Evolutionary conservation across 2,797 vertebrate genomes (phyloP), one percentile per base, ranked within the genome.

Genomic region (Scolopax rusticola): DNA sequence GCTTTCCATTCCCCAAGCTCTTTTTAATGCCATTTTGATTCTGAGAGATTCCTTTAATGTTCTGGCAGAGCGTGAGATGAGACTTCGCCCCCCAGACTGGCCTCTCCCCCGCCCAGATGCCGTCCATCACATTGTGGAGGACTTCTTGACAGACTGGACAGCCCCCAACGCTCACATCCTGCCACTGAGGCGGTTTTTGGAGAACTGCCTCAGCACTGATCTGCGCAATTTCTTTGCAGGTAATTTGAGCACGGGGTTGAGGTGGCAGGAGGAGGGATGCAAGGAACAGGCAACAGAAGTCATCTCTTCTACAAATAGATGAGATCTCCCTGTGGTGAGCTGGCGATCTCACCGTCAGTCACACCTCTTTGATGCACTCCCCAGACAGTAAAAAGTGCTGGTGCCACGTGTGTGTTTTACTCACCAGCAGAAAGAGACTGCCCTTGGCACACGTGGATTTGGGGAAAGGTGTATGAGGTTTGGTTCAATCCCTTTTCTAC

Each of bases 91-190:
- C 2, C 84, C 95, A 5, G 98, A 98, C 19, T 99, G 99, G 99
- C 97, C 98, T 57, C 98, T 99, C 74, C 99, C 99, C 5, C 98
- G 98, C 38, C 99, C 99, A 27, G 94, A 97, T 1, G 98, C 98
- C 5, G 79, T 99, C 93, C 99, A 99, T 96, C 99, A 99, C 97
- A 98, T 99, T 33, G 98, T 99, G 48, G 99, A 99, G 94, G 99
- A 99, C 96, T 99, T 99, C 86, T 97, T 99, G 73, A 99, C 99
- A 1, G 99, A 99, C 96, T 99, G 99, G 99, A 99, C 99, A 0
- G 98, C 98, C 73, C 99, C 99, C 0, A 93, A 99, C 2, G 99
- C 99, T 63, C 99, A 99, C 96, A 97, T 99, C 89, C 98, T 99
- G 80, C 99, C 99, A 0, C 98, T 99, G 90, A 98, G 99, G 25